Conservation (phyloP, 2,113 vertebrate species). For the Platycercus adscitus region DNA sequence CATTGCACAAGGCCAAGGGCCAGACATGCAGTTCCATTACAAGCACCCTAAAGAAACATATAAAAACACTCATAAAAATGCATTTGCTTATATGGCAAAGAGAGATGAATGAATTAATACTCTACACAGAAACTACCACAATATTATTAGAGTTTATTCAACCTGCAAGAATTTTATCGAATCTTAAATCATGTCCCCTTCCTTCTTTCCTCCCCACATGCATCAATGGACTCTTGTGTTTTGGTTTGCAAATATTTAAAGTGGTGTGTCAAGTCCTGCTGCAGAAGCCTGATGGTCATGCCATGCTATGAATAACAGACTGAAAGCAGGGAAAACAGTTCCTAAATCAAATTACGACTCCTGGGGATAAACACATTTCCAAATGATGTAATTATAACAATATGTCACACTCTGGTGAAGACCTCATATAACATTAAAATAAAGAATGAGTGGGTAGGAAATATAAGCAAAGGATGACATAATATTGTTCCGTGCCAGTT, state of each 20-base stretch:
- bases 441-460: constrained; percentile 70
- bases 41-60: constrained; percentile 41
- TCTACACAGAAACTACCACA: constrained; percentile 43
- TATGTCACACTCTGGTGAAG: constrained; percentile 69
- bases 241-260: constrained; percentile 66
- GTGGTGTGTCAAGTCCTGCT: constrained; percentile 48
- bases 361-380: constrained; percentile 72
- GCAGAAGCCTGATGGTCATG: constrained; percentile 58
- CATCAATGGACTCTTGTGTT: constrained; percentile 62
- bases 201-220: constrained; percentile 19
- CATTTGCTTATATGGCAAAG: constrained; percentile 56
- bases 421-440: constrained; percentile 72
- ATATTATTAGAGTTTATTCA: constrained; percentile 70
- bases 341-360: constrained; percentile 72
- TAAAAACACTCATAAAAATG: constrained; percentile 58
- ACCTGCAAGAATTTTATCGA: constrained; percentile 73
- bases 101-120: constrained; percentile 50
- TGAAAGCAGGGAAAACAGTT: constrained; percentile 69
- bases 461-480: constrained; percentile 69
- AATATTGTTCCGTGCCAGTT: constrained; percentile 54
- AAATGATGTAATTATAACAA: constrained; percentile 76
- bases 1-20: constrained; percentile 3
- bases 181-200: constrained; percentile 64
- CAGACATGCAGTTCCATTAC: constrained; percentile 42
- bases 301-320: constrained; percentile 68